Percentiles rank a stretch among this genome's conserved stretches.
phyloP scores from a whole-genome alignment of 2,113 vertebrate species.

The Nymphicus hollandicus region DNA sequence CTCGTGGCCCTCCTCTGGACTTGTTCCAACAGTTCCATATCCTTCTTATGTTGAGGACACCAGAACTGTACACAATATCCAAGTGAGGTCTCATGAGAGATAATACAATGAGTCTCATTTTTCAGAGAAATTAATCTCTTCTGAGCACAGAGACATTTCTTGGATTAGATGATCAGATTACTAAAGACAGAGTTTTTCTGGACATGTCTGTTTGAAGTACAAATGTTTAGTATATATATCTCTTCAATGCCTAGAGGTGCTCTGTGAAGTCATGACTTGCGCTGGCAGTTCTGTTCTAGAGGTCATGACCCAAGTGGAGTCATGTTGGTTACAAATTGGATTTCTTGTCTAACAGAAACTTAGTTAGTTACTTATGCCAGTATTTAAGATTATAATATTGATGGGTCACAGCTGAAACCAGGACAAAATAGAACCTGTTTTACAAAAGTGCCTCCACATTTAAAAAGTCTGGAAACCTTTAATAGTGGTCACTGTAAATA shows the following conservation, averaged over 20 bases:
- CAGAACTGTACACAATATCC: too few relatives aligned
- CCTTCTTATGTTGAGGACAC: too few relatives aligned
- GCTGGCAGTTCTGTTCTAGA: neutral
- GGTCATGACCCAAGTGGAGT: neutral
- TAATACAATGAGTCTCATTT: neutral
- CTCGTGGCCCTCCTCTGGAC: too few relatives aligned
- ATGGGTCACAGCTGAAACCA: neutral
- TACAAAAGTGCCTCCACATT: neutral
- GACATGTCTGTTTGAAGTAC: neutral
- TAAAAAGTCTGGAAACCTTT: neutral
- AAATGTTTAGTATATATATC: neutral
- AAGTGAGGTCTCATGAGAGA: too few relatives aligned
- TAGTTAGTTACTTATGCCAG: neutral
- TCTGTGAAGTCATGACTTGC: neutral
- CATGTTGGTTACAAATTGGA: neutral
- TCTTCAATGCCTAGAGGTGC: neutral
- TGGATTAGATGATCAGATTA: constrained; percentile 12
- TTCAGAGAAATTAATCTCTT: neutral
- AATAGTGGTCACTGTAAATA: neutral
- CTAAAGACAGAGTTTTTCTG: neutral
- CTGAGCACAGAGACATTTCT: neutral
- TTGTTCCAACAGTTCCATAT: too few relatives aligned
- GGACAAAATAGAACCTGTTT: neutral
- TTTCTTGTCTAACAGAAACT: neutral
- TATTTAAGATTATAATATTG: neutral